Evolutionary conservation across 2,797 vertebrate species (phyloP), one percentile per base, ranked within the genome.

Genomic region (Parambassis ranga): DNA sequence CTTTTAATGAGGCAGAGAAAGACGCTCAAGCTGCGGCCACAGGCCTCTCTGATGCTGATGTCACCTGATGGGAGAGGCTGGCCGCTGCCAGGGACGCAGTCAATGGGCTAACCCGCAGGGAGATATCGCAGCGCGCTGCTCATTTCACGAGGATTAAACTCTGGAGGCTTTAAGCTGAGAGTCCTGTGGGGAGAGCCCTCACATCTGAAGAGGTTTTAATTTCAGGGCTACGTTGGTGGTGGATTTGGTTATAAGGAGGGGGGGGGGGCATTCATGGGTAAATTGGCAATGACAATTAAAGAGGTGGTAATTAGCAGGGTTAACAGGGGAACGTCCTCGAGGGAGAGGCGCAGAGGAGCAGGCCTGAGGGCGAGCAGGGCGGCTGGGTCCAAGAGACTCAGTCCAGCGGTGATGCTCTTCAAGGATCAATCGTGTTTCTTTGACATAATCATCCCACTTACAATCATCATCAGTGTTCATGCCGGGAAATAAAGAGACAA

Each of bases 81-180:
- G 48, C 42, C 42, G 31, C 16, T 13, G 15, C 64, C 30, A 26
- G 42, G 33, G 10, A 24, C 10, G 46, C 61, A 1, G 50, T 38
- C 1, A 13, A 47, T 28, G 53, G 68, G 67, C 47, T 57, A 50
- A 38, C 30, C 60, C 71, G 1, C 30, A 13, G 37, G 44, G 36
- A 44, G 51, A 48, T 55, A 73, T 57, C 32, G 9, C 37, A 58
- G 56, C 48, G 61, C 19, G 43, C 55, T 46, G 71, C 56, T 85
- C 65, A 79, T 85, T 86, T 80, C 59, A 20, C 6, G 39, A 61
- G 58, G 84, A 84, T 87, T 82, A 73, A 81, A 84, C 69, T 85
- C 75, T 69, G 30, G 76, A 66, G 86, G 79, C 57, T 74, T 73
- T 62, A 72, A 76, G 74, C 77, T 55, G 41, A 71, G 59, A 49